A percentile compares a stretch with the other conserved stretches of the same genome.
These are phyloP conservation scores for Drosophila pandora DNA, from an alignment of 1,140 invertebrate genomes.

Conservation along the genomic window DNA sequence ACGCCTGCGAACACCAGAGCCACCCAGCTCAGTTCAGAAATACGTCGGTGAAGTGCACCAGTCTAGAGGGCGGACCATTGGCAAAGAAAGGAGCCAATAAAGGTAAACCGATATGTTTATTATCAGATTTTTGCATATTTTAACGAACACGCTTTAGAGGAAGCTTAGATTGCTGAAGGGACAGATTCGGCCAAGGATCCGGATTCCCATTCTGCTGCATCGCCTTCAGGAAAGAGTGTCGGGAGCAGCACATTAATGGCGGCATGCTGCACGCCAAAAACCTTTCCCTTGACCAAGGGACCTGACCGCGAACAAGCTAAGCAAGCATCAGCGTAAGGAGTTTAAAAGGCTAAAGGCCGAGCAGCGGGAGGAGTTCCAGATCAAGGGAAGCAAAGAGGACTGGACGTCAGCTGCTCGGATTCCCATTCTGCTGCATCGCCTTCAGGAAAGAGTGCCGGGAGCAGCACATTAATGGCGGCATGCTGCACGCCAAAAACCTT, in stretches of 20 bases:
- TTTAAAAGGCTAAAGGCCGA: constrained; percentile 89
- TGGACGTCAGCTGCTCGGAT: constrained; percentile 84
- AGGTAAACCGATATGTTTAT: background rate
- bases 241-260: constrained; percentile 89
- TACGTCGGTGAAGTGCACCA: constrained; percentile 89
- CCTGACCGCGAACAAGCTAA: constrained; percentile 89
- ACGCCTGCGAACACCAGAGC: too few relatives aligned
- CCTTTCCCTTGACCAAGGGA: constrained; percentile 90
- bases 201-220: constrained; percentile 89
- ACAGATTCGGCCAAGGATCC: constrained; percentile 87
- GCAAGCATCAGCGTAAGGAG: constrained; percentile 90
- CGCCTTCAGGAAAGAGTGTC: constrained; percentile 93
- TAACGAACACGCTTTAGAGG: constrained; percentile 83
- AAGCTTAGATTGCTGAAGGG: constrained; percentile 87
- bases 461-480: constrained; percentile 88
- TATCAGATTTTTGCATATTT: background rate
- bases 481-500: constrained; percentile 85
- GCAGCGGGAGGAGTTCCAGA: constrained; percentile 92
- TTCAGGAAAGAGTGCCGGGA: constrained; percentile 94
- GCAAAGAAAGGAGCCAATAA: background rate
- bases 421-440: constrained; percentile 89
- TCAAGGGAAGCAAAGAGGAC: constrained; percentile 91
- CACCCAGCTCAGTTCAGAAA: too few relatives aligned
- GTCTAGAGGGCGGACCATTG: constrained; percentile 24
- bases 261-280: constrained; percentile 85